Conservation (phyloP, 2,888 invertebrate genomes). For the Rhingia campestris region DNA sequence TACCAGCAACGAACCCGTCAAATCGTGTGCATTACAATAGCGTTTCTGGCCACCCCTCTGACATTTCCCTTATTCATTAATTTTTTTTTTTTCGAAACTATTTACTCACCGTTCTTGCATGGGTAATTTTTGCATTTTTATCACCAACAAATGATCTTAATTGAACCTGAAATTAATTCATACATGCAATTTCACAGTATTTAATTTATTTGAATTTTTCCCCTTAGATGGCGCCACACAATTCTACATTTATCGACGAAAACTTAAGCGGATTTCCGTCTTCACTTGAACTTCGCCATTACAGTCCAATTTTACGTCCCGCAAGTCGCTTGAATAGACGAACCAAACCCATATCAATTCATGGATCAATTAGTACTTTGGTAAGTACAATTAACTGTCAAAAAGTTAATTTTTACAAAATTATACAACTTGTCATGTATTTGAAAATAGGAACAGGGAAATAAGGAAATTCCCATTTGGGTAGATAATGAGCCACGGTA, state of each 20-base stretch:
- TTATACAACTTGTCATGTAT: no score
- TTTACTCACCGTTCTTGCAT: slow-evolving; percentile 34
- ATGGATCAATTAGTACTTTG: slow-evolving; percentile 79
- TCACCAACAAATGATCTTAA: slow-evolving; percentile 80
- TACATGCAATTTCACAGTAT: slow-evolving; percentile 21
- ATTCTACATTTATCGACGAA: slow-evolving; percentile 81
- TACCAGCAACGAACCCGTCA: slow-evolving; percentile 11
- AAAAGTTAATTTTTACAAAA: slow-evolving; percentile 1
- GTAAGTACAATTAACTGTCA: slow-evolving; percentile 75
- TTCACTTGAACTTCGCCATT: slow-evolving; percentile 77
- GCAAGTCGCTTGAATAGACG: slow-evolving; percentile 75
- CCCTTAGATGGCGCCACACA: slow-evolving; percentile 79
- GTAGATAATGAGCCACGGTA: slow-evolving; percentile 80
- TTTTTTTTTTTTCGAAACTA: slow-evolving; percentile 5
- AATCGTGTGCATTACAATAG: slow-evolving; percentile 15
- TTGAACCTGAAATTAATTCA: slow-evolving; percentile 75
- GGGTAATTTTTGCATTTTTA: slow-evolving; percentile 79
- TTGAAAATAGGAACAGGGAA: slow-evolving; percentile 77
- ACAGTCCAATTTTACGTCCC: slow-evolving; percentile 80
- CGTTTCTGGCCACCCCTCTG: background rate
- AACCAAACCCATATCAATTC: slow-evolving; percentile 79
- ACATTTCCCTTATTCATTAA: background rate
- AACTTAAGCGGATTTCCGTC: slow-evolving; percentile 78
- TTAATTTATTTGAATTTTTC: background rate
- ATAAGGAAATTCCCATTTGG: slow-evolving; percentile 82